Conservation (phyloP, 2,113 vertebrate genomes). For the Crocuta crocuta region DNA sequence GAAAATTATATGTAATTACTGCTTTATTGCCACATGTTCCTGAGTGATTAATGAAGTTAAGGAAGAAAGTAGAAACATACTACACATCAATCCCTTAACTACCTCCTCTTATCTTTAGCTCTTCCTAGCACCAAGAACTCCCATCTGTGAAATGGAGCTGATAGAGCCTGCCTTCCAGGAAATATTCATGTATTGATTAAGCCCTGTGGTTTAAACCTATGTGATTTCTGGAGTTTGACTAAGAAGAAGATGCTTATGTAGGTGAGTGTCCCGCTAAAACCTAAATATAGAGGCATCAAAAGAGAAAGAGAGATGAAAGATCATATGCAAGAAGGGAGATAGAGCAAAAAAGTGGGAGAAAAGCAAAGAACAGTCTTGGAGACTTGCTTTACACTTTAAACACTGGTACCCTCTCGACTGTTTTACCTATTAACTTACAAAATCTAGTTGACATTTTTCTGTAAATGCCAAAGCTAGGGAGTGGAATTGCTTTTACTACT, state of each 20-base stretch:
- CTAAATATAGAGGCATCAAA: neutral
- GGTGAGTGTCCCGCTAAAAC: neutral
- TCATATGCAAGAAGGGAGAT: neutral
- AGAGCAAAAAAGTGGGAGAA: neutral
- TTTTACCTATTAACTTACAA: neutral
- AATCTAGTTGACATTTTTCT: neutral
- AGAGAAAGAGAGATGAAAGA: neutral
- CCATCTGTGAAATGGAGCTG: neutral
- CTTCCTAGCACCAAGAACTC: neutral
- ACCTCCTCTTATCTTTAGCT: neutral
- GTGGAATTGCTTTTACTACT: neutral
- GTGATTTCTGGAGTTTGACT: neutral
- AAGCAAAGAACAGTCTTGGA: neutral
- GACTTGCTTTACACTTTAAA: neutral
- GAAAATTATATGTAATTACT: neutral
- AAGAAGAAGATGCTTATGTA: neutral
- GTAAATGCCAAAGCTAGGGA: neutral
- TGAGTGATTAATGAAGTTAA: neutral
- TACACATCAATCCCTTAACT: neutral
- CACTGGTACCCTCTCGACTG: rapidly evolving
- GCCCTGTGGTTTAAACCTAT: neutral
- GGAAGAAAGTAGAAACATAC: neutral
- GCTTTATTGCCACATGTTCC: neutral
- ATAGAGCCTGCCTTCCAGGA: neutral
- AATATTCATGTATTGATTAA: neutral